Conservation (phyloP, 2,888 invertebrate genomes). For the Lasioglossum leucozonium region DNA sequence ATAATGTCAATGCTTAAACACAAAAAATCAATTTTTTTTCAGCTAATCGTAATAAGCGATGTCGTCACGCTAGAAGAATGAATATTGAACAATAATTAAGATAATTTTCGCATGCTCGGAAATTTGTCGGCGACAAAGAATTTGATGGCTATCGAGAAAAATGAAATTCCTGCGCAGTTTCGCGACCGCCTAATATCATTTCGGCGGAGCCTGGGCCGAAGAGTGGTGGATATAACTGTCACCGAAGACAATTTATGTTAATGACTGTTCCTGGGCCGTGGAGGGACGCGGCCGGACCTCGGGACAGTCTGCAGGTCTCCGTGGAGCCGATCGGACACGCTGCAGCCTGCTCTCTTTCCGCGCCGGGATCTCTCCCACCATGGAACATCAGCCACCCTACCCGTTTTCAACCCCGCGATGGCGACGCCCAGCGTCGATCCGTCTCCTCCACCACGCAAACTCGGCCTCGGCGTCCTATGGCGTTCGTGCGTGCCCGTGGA, state of each 20-base stretch:
- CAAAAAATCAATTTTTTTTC: too few relatives aligned
- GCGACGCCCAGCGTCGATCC: slow-evolving; percentile 82
- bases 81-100: background rate
- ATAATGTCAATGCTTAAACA: too few relatives aligned
- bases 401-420: slow-evolving; percentile 77
- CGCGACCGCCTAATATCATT: slow-evolving; percentile 51
- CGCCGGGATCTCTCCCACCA: slow-evolving; percentile 6
- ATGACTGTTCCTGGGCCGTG: slow-evolving; percentile 81
- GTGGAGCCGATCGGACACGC: slow-evolving; percentile 78
- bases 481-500: slow-evolving; percentile 44
- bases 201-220: slow-evolving; percentile 62
- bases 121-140: background rate
- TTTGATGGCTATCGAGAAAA: background rate
- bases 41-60: too few relatives aligned
- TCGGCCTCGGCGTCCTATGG: slow-evolving; percentile 67
- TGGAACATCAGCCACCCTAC: slow-evolving; percentile 60
- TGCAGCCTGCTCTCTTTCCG: slow-evolving; percentile 21
- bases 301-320: slow-evolving; percentile 81
- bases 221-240: slow-evolving; percentile 85
- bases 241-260: slow-evolving; percentile 87
- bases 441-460: slow-evolving; percentile 75
- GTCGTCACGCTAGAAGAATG: too few relatives aligned
- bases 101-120: background rate
- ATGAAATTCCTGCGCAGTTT: slow-evolving; percentile 11
- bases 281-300: slow-evolving; percentile 67